These are phyloP conservation scores for Enteromius trimaculatus DNA, from an alignment of 2,797 vertebrate genomes.

Conservation along the genomic window DNA sequence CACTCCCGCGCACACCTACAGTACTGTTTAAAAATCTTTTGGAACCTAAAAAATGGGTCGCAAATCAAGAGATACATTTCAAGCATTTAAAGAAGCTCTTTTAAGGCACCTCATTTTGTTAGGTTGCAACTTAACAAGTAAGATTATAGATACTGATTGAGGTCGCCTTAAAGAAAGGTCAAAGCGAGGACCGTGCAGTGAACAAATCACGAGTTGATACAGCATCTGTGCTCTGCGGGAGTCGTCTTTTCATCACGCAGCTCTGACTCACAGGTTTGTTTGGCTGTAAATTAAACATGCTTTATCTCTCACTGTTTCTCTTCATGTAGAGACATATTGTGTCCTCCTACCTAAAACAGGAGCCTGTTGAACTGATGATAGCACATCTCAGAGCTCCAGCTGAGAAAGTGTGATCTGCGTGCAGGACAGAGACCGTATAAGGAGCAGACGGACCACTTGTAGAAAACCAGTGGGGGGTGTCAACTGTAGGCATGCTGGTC, in stretches of 20 bases:
- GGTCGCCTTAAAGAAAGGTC: conserved; percentile 24
- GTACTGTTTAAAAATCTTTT: not conserved
- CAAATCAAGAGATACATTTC: not conserved
- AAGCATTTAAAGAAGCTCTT: not conserved
- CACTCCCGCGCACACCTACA: not conserved
- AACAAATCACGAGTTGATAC: conserved; percentile 33
- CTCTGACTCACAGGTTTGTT: conserved; percentile 27
- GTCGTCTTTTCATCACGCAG: not conserved
- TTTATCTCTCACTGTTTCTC: conserved; percentile 2
- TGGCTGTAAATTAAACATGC: conserved; percentile 24
- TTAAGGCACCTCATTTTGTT: not conserved
- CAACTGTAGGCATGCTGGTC: not conserved
- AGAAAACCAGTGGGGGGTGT: not conserved
- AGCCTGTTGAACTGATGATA: conserved; percentile 18
- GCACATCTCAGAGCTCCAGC: conserved; percentile 26
- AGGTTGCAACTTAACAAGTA: conserved; percentile 13
- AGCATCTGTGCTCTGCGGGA: conserved; percentile 26
- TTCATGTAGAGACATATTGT: conserved; percentile 27
- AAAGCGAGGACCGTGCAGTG: conserved; percentile 11
- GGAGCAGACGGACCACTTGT: not conserved
- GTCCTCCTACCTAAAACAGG: conserved; percentile 17
- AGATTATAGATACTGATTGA: conserved; percentile 32
- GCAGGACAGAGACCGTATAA: not conserved
- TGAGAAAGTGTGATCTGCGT: not conserved
- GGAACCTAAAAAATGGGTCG: not conserved